phyloP scores from a whole-genome alignment of 2,113 vertebrate genomes.

The Pseudopodoces humilis region DNA sequence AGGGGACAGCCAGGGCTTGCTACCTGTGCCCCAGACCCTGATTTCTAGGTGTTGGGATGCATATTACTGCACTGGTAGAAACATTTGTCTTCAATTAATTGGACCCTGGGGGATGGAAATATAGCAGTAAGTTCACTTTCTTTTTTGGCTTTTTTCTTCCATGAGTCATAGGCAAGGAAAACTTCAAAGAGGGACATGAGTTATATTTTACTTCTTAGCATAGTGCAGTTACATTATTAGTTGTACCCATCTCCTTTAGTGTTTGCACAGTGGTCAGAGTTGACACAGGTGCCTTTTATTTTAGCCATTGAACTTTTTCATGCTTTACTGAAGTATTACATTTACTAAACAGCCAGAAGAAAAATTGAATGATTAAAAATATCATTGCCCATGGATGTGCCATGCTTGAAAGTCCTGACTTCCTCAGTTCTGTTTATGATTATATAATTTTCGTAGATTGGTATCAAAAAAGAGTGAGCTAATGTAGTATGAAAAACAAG shows the following conservation, averaged over 20 bases:
- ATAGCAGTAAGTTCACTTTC: background rate
- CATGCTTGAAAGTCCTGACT: background rate
- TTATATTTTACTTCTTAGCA: background rate
- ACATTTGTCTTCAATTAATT: background rate
- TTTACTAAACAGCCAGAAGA: background rate
- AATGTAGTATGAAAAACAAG: background rate
- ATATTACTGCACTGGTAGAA: background rate
- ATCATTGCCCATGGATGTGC: background rate
- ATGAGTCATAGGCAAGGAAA: background rate
- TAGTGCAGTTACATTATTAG: background rate
- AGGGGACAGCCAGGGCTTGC: background rate
- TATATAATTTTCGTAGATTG: background rate
- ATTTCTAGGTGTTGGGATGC: background rate
- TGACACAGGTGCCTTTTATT: slow-evolving; percentile 38
- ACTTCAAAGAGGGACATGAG: slow-evolving; percentile 5
- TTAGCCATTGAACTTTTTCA: background rate
- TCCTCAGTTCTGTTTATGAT: background rate
- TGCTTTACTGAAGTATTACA: background rate
- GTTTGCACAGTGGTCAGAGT: slow-evolving; percentile 12
- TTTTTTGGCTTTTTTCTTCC: background rate
- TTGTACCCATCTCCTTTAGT: background rate
- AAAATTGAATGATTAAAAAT: background rate
- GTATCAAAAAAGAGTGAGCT: background rate
- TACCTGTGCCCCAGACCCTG: background rate
- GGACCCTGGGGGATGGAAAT: background rate